These are phyloP conservation scores for Hafferia zeledoni DNA, from an alignment of 2,797 vertebrate genomes.

Conservation along the genomic window DNA sequence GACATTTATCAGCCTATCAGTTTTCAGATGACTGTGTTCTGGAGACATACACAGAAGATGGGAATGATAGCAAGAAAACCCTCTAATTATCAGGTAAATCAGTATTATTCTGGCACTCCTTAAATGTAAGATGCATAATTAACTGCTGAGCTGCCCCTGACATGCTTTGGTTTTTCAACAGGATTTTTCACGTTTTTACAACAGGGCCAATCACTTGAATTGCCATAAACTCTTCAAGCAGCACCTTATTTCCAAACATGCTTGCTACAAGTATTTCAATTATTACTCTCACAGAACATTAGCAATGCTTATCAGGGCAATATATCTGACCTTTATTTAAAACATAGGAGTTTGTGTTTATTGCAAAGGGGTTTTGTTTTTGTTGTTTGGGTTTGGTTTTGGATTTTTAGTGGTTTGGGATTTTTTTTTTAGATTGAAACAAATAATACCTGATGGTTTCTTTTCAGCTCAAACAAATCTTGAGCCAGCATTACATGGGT, in stretches of 20 bases:
- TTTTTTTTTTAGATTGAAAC: neutral
- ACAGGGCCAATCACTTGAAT: neutral
- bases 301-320: neutral
- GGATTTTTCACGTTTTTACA: neutral
- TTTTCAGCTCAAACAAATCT: neutral
- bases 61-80: conserved; percentile 5
- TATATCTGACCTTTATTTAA: neutral
- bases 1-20: conserved; percentile 18
- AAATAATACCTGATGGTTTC: neutral
- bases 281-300: neutral
- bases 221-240: neutral
- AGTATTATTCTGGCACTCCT: conserved; percentile 1
- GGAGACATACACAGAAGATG: neutral
- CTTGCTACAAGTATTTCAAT: neutral
- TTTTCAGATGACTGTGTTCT: conserved; percentile 41
- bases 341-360: neutral
- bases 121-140: conserved; percentile 44
- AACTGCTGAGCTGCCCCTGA: neutral
- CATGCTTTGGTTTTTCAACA: conserved; percentile 32
- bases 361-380: neutral
- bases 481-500: neutral
- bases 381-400: rapidly evolving
- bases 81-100: conserved; percentile 38
- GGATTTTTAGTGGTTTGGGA: neutral
- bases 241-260: neutral